Evolutionary conservation across 2,113 vertebrate genomes (phyloP), one percentile per base, ranked within the genome.

Genomic region (Struthio camelus): DNA sequence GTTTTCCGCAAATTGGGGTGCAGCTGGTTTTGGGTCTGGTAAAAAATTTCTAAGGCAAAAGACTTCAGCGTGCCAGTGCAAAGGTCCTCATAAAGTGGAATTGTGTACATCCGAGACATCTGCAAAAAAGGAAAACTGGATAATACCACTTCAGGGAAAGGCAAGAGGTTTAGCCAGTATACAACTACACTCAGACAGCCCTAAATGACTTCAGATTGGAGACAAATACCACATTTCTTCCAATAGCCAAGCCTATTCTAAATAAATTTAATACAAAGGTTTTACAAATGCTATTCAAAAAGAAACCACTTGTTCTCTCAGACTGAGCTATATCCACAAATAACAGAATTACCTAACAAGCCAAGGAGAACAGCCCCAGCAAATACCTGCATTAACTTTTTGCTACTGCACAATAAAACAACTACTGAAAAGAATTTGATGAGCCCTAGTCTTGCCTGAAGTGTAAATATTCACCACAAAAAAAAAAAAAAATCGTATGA

Each of bases 91-190:
- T 99, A 99, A 84, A 99, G 98, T 4, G 99, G 99, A 96, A 99
- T 98, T 3, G 99, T 99, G 98, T 99, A 99, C 99, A 99, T 99
- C 94, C 99, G 98, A 30, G 99, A 99, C 73, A 99, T 99, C 99
- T 99, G 97, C 3, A 46, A 90, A 32, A 83, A 76, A 96, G 46
- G 42, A 82, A 83, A 81, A 92, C 34, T 54, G 56, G 34, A 93
- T 82, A 92, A 59, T 36, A 91, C 27, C n/a, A 72, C 46, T 86
- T 76, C 44, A 72, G 0, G 23, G 53, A 25, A 54, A 94, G 58
- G 9, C 51, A 90, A 89, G 61, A 91, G 38, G 48, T 88, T 84
- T 73, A 67, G 34, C 46, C 91, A 64, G 73, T 61, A 89, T 62
- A 59, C 40, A 94, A 59, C 50, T 78, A 73, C 9, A 19, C 9